Evolutionary conservation across 2,113 vertebrate species (phyloP).

Genomic region (Apistogramma diplotaenia): DNA sequence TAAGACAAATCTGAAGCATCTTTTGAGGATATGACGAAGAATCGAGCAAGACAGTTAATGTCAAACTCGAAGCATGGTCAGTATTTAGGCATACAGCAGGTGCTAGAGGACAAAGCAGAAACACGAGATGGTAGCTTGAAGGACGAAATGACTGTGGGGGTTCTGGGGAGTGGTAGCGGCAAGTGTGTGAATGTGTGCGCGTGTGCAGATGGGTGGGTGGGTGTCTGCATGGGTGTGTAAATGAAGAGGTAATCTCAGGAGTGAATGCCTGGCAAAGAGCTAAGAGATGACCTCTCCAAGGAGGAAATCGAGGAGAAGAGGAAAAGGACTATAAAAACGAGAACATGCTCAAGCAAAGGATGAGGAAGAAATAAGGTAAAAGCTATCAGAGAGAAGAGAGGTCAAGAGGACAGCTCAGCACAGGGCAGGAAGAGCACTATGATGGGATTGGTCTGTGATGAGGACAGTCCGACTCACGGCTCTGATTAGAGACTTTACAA

Average conservation of each 20-base stretch:
- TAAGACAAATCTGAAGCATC: conserved; percentile 10
- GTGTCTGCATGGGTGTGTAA: conserved; percentile 48
- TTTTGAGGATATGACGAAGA: conserved; percentile 2
- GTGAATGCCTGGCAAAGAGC: conserved; percentile 65
- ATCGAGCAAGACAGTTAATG: not conserved
- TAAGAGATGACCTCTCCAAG: conserved; percentile 55
- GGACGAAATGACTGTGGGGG: conserved; percentile 47
- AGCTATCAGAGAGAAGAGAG: conserved; percentile 41
- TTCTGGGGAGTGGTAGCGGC: not conserved
- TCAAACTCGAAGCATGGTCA: conserved; percentile 23
- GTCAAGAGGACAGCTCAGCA: conserved; percentile 36
- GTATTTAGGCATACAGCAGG: conserved; percentile 7
- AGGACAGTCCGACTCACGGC: conserved; percentile 16
- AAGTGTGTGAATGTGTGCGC: conserved; percentile 4
- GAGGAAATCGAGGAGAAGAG: conserved; percentile 43
- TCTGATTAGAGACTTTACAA: conserved; percentile 45
- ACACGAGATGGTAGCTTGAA: conserved; percentile 47
- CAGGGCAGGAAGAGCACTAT: conserved; percentile 23
- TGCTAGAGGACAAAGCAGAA: conserved; percentile 29
- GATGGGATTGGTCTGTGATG: conserved; percentile 50
- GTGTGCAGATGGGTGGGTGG: conserved; percentile 13
- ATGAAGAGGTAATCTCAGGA: conserved; percentile 67
- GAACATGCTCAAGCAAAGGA: conserved; percentile 5
- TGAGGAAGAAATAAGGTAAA: conserved; percentile 39
- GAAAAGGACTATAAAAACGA: conserved; percentile 32